A percentile compares a stretch with the other conserved stretches of the same genome.
These are phyloP conservation scores for Tragelaphus strepsiceros DNA, from an alignment of 2,113 vertebrate genomes.

Conservation along the genomic window DNA sequence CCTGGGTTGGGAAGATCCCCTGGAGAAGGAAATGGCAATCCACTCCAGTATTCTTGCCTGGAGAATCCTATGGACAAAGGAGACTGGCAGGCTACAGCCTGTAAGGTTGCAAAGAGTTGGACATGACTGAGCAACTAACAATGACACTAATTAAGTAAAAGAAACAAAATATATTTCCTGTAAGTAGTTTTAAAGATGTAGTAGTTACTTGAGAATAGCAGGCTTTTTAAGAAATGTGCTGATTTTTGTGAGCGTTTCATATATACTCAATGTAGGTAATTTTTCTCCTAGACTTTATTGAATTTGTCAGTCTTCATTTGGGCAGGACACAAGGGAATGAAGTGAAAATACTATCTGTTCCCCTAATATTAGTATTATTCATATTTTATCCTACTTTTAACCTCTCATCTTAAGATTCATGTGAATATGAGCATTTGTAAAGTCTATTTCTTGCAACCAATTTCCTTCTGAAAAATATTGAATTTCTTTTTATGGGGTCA, in stretches of 20 bases:
- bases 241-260: not conserved
- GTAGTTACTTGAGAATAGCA: not conserved
- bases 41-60: not conserved
- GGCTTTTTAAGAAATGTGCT: not conserved
- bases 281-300: not conserved
- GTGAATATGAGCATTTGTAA: conserved; percentile 29
- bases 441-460: conserved; percentile 5
- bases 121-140: not conserved
- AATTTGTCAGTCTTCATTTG: not conserved
- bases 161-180: not conserved
- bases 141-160: not conserved
- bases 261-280: not conserved
- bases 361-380: not conserved
- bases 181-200: not conserved
- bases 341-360: not conserved
- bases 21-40: not conserved
- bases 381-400: conserved; percentile 22
- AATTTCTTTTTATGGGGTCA: conserved; percentile 62
- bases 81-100: not conserved
- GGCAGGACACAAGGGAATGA: not conserved
- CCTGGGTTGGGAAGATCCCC: not conserved
- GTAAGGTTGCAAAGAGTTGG: accelerated
- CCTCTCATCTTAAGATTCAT: conserved; percentile 11
- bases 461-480: conserved; percentile 51
- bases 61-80: not conserved